Base-by-base conservation (phyloP, 2,888 invertebrate species). In the Cephus runcator region DNA sequence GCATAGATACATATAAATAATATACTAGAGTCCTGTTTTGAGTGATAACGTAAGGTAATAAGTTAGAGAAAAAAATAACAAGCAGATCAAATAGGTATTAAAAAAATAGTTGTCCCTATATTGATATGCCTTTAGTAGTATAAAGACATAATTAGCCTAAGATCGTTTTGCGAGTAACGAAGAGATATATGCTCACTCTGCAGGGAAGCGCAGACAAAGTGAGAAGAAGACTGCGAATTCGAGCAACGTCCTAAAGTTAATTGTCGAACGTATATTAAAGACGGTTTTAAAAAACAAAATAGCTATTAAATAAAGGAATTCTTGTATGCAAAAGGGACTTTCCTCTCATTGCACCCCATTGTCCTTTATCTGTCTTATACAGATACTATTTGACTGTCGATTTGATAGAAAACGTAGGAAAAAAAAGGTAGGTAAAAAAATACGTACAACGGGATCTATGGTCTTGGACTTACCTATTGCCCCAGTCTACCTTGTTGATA, bases 401-500 rank as follows among this genome's bases (percentile, higher is more conserved):
- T 40, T 56, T 23, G 6, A 56, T 34, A 35, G 68, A 78, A 30
- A 31, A 56, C 30, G 75, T 74, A 69, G 71, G 71, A 80, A 75
- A 73, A 69, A 68, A 73, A 76, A 35, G 56, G 76, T 56, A 73
- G 73, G 81, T 76, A 81, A 81, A 30, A 30, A 12, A 23, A 31
- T 76, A 69, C 69, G 33, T 74, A n/a, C 80, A 84, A 84, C 82
- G n/a, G 34, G 76, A 81, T 31, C 31, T 69, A 23, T 56, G 9
- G 56, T 35, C 69, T 35, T 73, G 69, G 77, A 94, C 96, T 96
- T 92, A 98, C 98, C 97, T 94, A 93, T 98, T 98, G 76, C 98
- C 98, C 98, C 98, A 98, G 92, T 98, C 98, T 77, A 98, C 96
- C 92, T 97, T 97, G 79, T 96, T 95, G 84, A 97, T 97, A 79